Evolutionary conservation across 2,797 vertebrate genomes (phyloP).

Genomic region (Kryptopterus vitreolus): DNA sequence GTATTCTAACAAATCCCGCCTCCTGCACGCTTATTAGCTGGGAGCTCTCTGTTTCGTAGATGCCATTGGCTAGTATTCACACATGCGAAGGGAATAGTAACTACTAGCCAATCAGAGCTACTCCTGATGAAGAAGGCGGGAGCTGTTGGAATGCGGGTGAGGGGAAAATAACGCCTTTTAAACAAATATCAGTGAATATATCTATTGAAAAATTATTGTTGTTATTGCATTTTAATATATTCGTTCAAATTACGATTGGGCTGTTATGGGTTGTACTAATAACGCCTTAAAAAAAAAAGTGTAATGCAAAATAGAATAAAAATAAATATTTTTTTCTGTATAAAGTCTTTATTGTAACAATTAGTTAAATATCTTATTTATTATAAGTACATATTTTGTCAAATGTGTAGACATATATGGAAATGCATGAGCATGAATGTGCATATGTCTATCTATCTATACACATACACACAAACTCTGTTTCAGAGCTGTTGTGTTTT

Average conservation of each 20-base stretch:
- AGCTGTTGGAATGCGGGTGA: background rate
- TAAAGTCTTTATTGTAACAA: too few relatives aligned
- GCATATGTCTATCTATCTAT: too few relatives aligned
- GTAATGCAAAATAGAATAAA: background rate
- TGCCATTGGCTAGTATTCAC: background rate
- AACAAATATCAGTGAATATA: too few relatives aligned
- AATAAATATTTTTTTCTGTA: background rate
- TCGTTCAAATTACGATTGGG: background rate
- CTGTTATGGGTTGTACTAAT: background rate
- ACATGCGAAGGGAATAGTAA: background rate
- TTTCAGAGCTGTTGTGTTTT: background rate
- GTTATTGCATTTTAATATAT: background rate
- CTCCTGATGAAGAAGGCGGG: background rate
- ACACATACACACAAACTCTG: too few relatives aligned
- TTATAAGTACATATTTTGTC: too few relatives aligned
- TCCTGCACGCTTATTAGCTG: background rate
- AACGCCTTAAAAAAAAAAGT: background rate
- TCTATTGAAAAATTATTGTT: background rate
- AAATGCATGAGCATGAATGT: too few relatives aligned
- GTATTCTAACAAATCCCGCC: background rate
- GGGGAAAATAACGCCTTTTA: background rate
- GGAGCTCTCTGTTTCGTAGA: too few relatives aligned
- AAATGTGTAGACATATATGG: background rate
- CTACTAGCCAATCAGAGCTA: background rate
- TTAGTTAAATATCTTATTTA: too few relatives aligned